phyloP scores from a whole-genome alignment of 2,888 invertebrate species.

The Terebella lapidaria region DNA sequence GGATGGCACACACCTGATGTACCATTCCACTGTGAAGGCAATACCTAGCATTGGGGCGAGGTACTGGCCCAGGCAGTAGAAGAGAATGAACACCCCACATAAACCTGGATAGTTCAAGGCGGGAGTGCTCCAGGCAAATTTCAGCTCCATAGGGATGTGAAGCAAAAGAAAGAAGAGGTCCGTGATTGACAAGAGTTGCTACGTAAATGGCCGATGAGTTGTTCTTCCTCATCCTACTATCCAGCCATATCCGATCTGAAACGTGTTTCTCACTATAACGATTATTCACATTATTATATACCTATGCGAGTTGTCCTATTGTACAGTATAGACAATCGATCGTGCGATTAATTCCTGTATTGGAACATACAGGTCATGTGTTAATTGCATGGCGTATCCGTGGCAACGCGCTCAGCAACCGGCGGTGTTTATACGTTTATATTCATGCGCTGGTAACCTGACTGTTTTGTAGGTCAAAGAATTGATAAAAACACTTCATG shows the following conservation, averaged over 20 bases:
- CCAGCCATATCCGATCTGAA: constrained; percentile 47
- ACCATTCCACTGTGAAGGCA: constrained; percentile 50
- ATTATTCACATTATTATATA: too few species aligned
- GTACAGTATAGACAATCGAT: too few species aligned
- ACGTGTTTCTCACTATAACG: constrained; percentile 46
- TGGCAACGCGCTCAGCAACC: too few species aligned
- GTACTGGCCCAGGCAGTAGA: constrained; percentile 44
- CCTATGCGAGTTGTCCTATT: too few species aligned
- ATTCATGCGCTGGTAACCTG: too few species aligned
- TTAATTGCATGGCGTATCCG: too few species aligned
- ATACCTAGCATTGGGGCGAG: constrained; percentile 47
- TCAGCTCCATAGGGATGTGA: constrained; percentile 44
- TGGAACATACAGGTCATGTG: too few species aligned
- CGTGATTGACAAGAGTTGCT: constrained; percentile 45
- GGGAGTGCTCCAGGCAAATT: constrained; percentile 44
- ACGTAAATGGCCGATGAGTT: constrained; percentile 51
- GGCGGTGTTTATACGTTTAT: too few species aligned
- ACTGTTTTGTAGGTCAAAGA: too few species aligned
- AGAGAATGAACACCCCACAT: constrained; percentile 43
- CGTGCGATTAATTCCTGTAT: too few species aligned
- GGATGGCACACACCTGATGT: constrained; percentile 37
- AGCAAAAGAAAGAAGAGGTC: constrained; percentile 40
- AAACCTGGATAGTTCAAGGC: constrained; percentile 33
- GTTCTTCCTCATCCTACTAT: constrained; percentile 38
- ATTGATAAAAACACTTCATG: too few species aligned